Conservation (phyloP, 2,888 invertebrate genomes). For the Chymomyza fuscimana region DNA sequence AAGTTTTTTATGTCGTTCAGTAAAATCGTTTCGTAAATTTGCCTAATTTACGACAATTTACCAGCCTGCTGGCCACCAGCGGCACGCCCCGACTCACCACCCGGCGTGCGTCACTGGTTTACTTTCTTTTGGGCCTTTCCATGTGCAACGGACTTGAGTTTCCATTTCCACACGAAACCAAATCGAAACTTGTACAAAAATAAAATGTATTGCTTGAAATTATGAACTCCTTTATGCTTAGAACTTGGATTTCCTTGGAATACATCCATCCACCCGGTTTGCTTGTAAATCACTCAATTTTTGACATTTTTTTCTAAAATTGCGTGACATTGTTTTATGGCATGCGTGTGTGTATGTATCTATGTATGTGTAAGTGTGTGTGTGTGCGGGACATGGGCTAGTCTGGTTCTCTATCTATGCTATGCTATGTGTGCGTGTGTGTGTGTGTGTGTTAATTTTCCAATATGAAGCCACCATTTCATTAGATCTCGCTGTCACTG, state of each 20-base stretch:
- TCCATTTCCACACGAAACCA: slow-evolving; percentile 9
- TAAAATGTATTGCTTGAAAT: slow-evolving; percentile 40
- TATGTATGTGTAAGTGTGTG: slow-evolving; percentile 5
- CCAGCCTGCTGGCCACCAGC: slow-evolving; percentile 4
- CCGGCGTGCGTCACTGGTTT: slow-evolving; percentile 31
- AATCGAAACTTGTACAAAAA: background rate
- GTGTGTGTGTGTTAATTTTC: slow-evolving; percentile 37
- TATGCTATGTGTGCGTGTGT: slow-evolving; percentile 30
- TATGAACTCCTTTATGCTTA: slow-evolving; percentile 61
- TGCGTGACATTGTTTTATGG: slow-evolving; percentile 80
- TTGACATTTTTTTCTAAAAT: slow-evolving; percentile 79
- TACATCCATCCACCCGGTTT: slow-evolving; percentile 38
- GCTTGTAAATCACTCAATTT: slow-evolving; percentile 80
- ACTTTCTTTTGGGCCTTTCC: slow-evolving; percentile 43
- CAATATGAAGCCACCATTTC: slow-evolving; percentile 27
- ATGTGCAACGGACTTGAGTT: background rate
- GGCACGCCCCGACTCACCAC: slow-evolving; percentile 18
- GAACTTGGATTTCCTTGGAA: slow-evolving; percentile 52
- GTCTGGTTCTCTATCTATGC: background rate
- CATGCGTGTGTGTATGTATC: slow-evolving; percentile 55
- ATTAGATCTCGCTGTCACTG: slow-evolving; percentile 15
- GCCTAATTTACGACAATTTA: slow-evolving; percentile 51
- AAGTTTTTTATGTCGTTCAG: slow-evolving; percentile 11
- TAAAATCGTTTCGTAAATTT: slow-evolving; percentile 55
- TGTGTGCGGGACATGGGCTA: slow-evolving; percentile 5